Evolutionary conservation across 2,888 invertebrate species (phyloP).

Genomic region (Polietes domitor): DNA sequence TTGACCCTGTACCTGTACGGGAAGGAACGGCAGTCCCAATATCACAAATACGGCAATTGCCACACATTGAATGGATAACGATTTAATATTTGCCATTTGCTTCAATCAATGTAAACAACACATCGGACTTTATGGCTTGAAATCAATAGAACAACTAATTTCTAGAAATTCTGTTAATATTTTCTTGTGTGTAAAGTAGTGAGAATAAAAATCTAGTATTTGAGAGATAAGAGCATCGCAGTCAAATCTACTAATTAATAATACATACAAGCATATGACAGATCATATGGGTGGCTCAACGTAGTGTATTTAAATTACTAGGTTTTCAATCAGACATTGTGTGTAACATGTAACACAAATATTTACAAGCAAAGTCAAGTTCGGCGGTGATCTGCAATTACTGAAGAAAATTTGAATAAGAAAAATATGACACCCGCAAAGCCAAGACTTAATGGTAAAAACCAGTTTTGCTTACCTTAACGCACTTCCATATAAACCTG

Average conservation of each 20-base stretch:
- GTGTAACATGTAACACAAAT: no score
- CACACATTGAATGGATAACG: neutral
- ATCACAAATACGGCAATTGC: neutral
- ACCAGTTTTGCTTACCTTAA: no score
- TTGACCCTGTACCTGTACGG: slow-evolving; percentile 15
- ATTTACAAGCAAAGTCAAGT: no score
- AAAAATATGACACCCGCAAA: no score
- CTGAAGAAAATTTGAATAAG: no score
- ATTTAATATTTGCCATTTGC: slow-evolving; percentile 1
- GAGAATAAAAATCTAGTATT: slow-evolving; percentile 16
- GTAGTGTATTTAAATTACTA: no score
- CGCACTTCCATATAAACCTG: no score
- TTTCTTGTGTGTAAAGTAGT: neutral
- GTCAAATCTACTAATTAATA: neutral
- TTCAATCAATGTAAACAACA: neutral
- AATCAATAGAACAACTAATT: slow-evolving; percentile 39
- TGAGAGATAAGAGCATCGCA: neutral
- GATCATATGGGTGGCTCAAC: slow-evolving; percentile 22
- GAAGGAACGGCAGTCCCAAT: neutral
- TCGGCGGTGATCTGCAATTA: no score
- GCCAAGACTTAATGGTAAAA: no score
- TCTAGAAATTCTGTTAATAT: neutral
- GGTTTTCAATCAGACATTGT: no score
- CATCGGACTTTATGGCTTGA: slow-evolving; percentile 20
- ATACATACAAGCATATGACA: no score